These are phyloP conservation scores for Cheirogaleus medius DNA, from an alignment of 2,113 vertebrate genomes.

Conservation along the genomic window DNA sequence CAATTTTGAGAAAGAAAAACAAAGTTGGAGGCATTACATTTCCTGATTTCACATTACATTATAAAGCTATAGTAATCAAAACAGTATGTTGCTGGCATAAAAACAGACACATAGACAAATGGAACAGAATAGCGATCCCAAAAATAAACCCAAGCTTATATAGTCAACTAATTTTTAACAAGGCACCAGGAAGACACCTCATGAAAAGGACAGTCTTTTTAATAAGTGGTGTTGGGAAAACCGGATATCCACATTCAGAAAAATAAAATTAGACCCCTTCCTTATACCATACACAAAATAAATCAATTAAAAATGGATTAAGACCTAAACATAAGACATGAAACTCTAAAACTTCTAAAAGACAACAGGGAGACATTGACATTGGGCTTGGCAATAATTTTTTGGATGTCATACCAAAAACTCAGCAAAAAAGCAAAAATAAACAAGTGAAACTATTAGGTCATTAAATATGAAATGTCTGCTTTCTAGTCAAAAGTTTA, in stretches of 20 bases:
- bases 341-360: not conserved
- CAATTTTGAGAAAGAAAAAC: not conserved
- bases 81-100: not conserved
- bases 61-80: not conserved
- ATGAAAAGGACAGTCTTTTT: not conserved
- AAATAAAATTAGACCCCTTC: too few relatives aligned
- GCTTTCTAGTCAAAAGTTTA: too few relatives aligned
- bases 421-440: not conserved
- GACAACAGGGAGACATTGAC: not conserved
- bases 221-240: not conserved
- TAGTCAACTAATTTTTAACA: not conserved
- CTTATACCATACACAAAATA: not conserved
- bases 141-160: not conserved
- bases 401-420: not conserved
- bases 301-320: not conserved
- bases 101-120: not conserved
- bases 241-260: not conserved
- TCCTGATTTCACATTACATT: not conserved
- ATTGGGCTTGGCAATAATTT: not conserved
- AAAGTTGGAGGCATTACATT: not conserved
- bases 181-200: not conserved
- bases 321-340: not conserved
- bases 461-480: too few relatives aligned
- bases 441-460: not conserved
- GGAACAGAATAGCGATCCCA: not conserved